Evolutionary conservation across 1,140 invertebrate genomes (phyloP).

Genomic region (Neoseiulus cucumeris): DNA sequence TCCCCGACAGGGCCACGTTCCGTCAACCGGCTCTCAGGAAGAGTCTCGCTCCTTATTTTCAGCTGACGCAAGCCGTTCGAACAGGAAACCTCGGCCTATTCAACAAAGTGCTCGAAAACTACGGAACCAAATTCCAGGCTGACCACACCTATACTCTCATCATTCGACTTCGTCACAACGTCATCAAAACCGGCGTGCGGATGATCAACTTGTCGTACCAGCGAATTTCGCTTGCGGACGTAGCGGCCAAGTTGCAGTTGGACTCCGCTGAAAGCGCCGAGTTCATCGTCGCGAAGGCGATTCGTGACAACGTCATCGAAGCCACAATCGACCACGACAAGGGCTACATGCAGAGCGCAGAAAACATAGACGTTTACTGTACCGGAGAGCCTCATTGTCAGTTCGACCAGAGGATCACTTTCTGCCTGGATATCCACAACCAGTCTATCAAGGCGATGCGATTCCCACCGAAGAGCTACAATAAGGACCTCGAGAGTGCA

Average conservation of each 20-base stretch:
- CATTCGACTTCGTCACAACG: constrained; percentile 83
- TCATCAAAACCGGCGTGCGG: constrained; percentile 94
- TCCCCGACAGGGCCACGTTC: constrained; percentile 56
- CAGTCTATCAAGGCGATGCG: constrained; percentile 81
- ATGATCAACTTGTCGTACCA: constrained; percentile 94
- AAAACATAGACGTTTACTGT: constrained; percentile 89
- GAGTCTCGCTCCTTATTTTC: constrained; percentile 81
- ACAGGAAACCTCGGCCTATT: constrained; percentile 83
- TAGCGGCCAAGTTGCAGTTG: constrained; percentile 74
- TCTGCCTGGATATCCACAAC: constrained; percentile 93
- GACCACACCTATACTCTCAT: constrained; percentile 92
- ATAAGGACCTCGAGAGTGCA: constrained; percentile 78
- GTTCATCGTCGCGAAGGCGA: constrained; percentile 98
- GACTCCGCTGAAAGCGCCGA: constrained; percentile 94
- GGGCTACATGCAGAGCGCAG: constrained; percentile 90
- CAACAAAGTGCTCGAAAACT: constrained; percentile 76
- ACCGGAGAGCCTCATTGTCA: constrained; percentile 87
- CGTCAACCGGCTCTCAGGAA: constrained; percentile 63
- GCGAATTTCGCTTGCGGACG: constrained; percentile 78
- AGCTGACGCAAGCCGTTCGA: constrained; percentile 88
- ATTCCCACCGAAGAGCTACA: constrained; percentile 96
- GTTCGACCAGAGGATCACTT: constrained; percentile 93
- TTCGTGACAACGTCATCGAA: constrained; percentile 94
- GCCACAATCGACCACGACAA: constrained; percentile 85
- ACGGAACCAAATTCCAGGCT: constrained; percentile 54